Evolutionary conservation across 2,888 invertebrate species (phyloP), one percentile per base, ranked within the genome.

Genomic region (Oxytorus armatus): DNA sequence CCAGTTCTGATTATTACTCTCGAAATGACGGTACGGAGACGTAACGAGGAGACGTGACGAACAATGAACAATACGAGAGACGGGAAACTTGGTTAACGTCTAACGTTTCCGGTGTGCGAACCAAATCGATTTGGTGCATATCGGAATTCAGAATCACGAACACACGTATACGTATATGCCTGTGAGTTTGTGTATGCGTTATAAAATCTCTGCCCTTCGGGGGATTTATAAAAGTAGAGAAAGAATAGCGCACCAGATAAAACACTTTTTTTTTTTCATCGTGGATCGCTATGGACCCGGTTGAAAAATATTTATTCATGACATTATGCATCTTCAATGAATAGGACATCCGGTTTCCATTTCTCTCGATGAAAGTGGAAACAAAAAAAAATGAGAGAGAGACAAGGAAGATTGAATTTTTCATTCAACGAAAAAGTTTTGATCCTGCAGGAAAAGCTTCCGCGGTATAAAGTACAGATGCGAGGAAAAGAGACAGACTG

Each of bases 1-100:
- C 77, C 80, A 68, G 55, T 36, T 63, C 80, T 73, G 77, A 77
- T 80, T 80, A 77, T 80, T 80, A 77, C 76, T 77, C 77, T 63
- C 55, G 77, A 73, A 80, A 77, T 77, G 61, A 73, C 55, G 68
- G 51, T 29, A 49, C 72, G 44, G 29, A 74, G 65, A 74, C 33
- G 53, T 39, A 73, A 73, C 68, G 47, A 49, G n/a, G 57, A 74
- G 53, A 61, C 36, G 39, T 49, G 42, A 55, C 36, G 65, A 53
- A 75, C 70, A 57, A 51, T 57, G 73, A 65, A 66, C 65, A 74
- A 66, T 66, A 47, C 47, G 23, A n/a, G 44, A 51, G 76, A 53
- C 63, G 55, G 57, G 39, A 68, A 80, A 77, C 63, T 76, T 61
- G 66, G 57, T 80, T 80, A 73, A 59, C 73, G 29, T 47, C 59